Evolutionary conservation across 2,888 invertebrate genomes (phyloP).

Genomic region (Dryomyza anilis): DNA sequence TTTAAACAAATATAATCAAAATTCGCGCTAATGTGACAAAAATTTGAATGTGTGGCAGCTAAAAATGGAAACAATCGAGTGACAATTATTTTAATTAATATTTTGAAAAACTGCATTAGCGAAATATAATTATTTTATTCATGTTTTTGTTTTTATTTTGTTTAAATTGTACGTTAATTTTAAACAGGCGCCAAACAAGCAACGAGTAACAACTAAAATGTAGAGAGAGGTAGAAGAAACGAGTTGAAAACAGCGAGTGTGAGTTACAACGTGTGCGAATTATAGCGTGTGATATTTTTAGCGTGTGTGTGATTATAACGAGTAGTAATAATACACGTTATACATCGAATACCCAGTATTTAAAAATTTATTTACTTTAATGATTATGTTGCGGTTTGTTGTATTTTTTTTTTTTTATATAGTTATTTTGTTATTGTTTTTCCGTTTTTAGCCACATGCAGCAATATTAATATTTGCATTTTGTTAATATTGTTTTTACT

Average conservation of each 20-base stretch:
- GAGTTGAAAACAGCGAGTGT: neutral
- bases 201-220: neutral
- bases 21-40: neutral
- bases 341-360: neutral
- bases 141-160: no score
- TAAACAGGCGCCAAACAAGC: no score
- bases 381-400: constrained; percentile 19
- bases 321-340: neutral
- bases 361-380: constrained; percentile 20
- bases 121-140: no score
- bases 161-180: neutral
- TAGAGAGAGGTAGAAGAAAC: neutral
- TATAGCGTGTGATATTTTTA: neutral
- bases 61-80: neutral
- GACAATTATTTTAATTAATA: neutral
- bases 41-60: neutral
- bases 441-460: neutral
- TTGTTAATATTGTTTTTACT: neutral
- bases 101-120: no score
- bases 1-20: neutral
- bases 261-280: neutral
- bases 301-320: neutral
- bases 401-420: neutral
- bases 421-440: neutral
- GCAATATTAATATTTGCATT: neutral